Conservation (phyloP, 2,113 vertebrate genomes). For the Monopterus albus region DNA sequence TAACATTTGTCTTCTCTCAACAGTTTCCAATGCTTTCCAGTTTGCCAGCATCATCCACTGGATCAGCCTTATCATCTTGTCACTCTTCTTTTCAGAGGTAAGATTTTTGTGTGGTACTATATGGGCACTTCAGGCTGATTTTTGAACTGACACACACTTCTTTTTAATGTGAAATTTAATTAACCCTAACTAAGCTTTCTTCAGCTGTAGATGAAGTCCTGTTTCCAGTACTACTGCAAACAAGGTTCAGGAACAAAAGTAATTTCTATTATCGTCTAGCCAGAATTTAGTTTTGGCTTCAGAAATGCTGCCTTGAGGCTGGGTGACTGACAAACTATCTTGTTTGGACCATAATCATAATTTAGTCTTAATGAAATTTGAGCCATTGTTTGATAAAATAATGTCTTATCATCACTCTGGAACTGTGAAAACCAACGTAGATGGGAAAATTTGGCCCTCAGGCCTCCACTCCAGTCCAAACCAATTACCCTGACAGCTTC, state of each 20-base stretch:
- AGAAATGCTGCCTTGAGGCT: constrained; percentile 29
- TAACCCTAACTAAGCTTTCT: constrained; percentile 6
- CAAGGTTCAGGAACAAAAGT: background rate
- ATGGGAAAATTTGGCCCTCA: constrained; percentile 41
- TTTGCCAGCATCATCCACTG: constrained; percentile 97
- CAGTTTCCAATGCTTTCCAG: constrained; percentile 96
- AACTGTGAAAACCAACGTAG: constrained; percentile 40
- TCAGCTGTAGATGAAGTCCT: constrained; percentile 6
- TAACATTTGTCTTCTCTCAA: constrained; percentile 43
- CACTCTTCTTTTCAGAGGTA: constrained; percentile 98
- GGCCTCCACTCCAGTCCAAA: constrained; percentile 57
- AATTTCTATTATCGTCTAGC: constrained; percentile 3
- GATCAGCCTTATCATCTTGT: constrained; percentile 98
- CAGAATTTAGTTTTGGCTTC: constrained; percentile 14
- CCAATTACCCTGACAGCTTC: constrained; percentile 67
- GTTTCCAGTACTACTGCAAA: background rate
- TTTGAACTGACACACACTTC: constrained; percentile 1
- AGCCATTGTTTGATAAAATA: constrained; percentile 33
- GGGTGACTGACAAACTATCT: background rate
- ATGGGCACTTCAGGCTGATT: no score
- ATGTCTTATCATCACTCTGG: constrained; percentile 37
- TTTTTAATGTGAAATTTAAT: constrained; percentile 9
- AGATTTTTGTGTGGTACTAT: constrained; percentile 52
- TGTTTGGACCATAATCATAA: constrained; percentile 13
- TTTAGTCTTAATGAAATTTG: constrained; percentile 37